phyloP scores from a whole-genome alignment of 2,113 vertebrate species.

The Passer domesticus region DNA sequence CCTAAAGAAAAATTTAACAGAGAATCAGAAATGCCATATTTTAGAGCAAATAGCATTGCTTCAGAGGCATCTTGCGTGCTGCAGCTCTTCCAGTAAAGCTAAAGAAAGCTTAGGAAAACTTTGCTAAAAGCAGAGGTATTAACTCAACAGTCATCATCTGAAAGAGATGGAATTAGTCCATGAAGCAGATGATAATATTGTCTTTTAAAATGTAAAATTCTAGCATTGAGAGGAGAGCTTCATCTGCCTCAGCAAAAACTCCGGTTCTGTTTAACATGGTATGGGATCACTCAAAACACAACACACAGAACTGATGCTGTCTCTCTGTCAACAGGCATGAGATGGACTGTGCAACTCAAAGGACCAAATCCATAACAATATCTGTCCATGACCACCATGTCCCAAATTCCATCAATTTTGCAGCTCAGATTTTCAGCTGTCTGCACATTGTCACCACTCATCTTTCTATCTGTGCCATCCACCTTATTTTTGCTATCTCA shows the following conservation, averaged over 20 bases:
- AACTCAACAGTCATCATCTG: neutral
- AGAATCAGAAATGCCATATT: neutral
- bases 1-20: neutral
- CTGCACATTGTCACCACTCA: neutral
- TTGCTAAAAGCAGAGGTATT: neutral
- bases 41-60: neutral
- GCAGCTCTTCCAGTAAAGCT: neutral
- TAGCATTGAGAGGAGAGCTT: neutral
- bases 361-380: neutral
- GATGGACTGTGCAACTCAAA: neutral
- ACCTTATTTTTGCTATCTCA: neutral
- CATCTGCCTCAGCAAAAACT: neutral
- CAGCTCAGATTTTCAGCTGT: neutral
- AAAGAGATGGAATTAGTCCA: neutral
- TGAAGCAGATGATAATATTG: neutral
- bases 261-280: neutral
- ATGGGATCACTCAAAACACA: neutral
- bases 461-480: neutral
- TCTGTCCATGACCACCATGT: rapidly evolving
- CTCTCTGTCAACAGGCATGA: neutral
- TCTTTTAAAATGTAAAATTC: neutral
- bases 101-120: neutral
- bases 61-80: neutral
- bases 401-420: neutral
- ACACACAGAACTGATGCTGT: rapidly evolving